phyloP scores from a whole-genome alignment of 1,140 invertebrate species.

The Philaenus spumarius region DNA sequence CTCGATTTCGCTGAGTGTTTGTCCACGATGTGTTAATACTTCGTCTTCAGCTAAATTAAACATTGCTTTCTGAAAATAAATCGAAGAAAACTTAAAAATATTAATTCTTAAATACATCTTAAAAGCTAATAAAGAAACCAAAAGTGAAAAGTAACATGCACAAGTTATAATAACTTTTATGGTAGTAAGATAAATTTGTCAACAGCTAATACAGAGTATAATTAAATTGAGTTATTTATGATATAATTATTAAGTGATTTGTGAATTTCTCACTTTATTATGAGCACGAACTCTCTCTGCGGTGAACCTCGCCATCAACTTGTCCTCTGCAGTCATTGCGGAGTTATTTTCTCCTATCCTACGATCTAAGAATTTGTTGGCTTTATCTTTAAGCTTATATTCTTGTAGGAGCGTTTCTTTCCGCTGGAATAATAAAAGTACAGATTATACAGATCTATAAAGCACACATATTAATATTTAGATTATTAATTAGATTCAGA shows the following conservation, averaged over 20 bases:
- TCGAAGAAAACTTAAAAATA: neutral
- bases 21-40: conserved; percentile 78
- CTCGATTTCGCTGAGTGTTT: conserved; percentile 82
- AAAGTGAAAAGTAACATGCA: neutral
- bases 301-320: conserved; percentile 73
- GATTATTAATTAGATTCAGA: too few relatives aligned
- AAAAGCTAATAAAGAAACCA: neutral
- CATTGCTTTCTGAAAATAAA: conserved; percentile 50
- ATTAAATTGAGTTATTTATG: neutral
- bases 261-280: conserved; percentile 44
- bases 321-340: conserved; percentile 68
- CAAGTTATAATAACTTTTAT: too few relatives aligned
- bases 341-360: conserved; percentile 78
- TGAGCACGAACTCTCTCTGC: conserved; percentile 64
- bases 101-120: too few relatives aligned
- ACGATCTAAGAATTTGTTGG: conserved; percentile 77
- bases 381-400: conserved; percentile 72
- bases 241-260: neutral
- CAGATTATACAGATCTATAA: too few relatives aligned
- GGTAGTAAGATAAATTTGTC: too few relatives aligned
- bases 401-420: conserved; percentile 81
- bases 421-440: conserved; percentile 44
- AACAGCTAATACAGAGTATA: neutral
- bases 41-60: conserved; percentile 86
- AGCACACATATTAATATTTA: too few relatives aligned